A percentile compares a stretch with the other conserved stretches of the same genome.
Evolutionary conservation across 2,113 vertebrate genomes (phyloP).

Genomic region (Aptenodytes forsteri): DNA sequence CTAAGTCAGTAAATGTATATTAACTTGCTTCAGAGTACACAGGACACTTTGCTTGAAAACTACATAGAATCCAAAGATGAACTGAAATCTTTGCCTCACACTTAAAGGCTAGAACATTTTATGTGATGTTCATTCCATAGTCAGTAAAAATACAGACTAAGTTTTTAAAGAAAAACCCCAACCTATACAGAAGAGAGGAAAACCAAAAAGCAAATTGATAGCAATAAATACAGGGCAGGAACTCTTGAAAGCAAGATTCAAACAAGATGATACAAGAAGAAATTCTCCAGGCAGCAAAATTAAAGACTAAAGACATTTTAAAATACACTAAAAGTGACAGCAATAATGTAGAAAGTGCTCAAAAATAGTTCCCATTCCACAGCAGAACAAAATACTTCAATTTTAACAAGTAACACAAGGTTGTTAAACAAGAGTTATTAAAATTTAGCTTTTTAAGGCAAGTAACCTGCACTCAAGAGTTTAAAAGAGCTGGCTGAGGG

Average conservation of each 20-base stretch:
- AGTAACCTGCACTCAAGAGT: not conserved
- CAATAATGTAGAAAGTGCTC: not conserved
- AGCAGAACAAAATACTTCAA: conserved; percentile 8
- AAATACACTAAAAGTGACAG: not conserved
- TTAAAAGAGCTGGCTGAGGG: not conserved
- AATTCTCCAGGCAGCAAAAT: not conserved
- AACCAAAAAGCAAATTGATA: not conserved
- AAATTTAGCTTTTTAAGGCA: not conserved
- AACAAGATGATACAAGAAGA: not conserved
- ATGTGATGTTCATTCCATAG: not conserved
- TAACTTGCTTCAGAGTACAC: not conserved
- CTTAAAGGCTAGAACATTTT: not conserved
- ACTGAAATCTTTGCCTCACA: not conserved
- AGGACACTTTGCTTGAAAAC: not conserved
- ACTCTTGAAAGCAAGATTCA: not conserved
- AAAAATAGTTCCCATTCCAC: not conserved
- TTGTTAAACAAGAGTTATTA: not conserved
- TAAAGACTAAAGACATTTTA: not conserved
- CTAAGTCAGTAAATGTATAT: not conserved
- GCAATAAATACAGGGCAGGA: not conserved
- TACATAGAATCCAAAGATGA: not conserved
- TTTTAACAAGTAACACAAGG: not conserved
- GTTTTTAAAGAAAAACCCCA: not conserved
- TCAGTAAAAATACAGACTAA: not conserved
- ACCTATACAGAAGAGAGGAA: not conserved